A percentile compares a stretch with the other conserved stretches of the same genome.
Evolutionary conservation across 2,888 invertebrate genomes (phyloP).

Genomic region (Eledone cirrhosa): DNA sequence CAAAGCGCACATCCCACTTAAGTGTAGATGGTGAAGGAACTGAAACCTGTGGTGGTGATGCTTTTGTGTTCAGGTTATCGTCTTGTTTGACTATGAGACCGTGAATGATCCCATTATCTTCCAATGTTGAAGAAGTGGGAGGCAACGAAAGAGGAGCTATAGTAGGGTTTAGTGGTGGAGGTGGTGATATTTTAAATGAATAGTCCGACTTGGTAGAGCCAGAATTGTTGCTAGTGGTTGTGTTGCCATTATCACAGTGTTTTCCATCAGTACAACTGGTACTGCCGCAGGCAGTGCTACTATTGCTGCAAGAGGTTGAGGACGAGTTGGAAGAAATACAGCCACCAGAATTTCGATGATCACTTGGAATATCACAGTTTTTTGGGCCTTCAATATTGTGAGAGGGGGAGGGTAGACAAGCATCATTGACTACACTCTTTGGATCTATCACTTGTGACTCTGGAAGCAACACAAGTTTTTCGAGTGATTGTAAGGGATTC

Average conservation of each 20-base stretch:
- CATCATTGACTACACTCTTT: constrained; percentile 63
- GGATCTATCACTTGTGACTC: constrained; percentile 61
- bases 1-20: constrained; percentile 3
- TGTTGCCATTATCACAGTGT: constrained; percentile 28
- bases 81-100: background rate
- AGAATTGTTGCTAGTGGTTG: constrained; percentile 4
- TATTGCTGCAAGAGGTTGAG: constrained; percentile 1
- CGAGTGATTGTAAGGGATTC: constrained; percentile 61
- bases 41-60: background rate
- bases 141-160: background rate
- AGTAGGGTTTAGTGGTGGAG: constrained; percentile 1
- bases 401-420: constrained; percentile 45
- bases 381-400: constrained; percentile 49
- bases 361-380: constrained; percentile 41
- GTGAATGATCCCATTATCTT: background rate
- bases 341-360: constrained; percentile 25
- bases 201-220: background rate
- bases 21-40: background rate
- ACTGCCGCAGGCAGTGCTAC: constrained; percentile 1
- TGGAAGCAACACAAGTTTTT: constrained; percentile 59
- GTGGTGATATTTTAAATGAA: constrained; percentile 18
- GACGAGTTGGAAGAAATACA: constrained; percentile 14
- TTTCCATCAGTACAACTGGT: constrained; percentile 25
- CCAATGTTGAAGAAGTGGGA: constrained; percentile 3
- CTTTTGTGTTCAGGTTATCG: background rate